Evolutionary conservation across 2,113 vertebrate genomes (phyloP).

Genomic region (Bufo gargarizans): DNA sequence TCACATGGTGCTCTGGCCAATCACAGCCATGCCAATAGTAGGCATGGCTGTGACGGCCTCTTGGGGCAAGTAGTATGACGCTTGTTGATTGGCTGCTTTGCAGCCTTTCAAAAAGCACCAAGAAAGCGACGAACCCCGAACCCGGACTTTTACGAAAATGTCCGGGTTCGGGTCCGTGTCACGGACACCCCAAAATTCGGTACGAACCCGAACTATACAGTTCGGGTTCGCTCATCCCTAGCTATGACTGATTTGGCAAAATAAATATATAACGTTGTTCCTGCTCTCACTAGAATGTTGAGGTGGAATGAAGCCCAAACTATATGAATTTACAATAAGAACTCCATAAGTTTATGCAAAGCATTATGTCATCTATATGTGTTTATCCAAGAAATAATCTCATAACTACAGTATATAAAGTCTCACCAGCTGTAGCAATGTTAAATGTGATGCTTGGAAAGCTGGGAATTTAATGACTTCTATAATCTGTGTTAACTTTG

Average conservation of each 20-base stretch:
- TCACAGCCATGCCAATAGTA: too few species aligned
- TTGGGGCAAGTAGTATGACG: too few species aligned
- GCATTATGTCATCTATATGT: slow-evolving; percentile 44
- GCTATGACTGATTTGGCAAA: slow-evolving; percentile 6
- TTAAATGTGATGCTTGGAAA: neutral
- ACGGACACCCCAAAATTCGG: too few species aligned
- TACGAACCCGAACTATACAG: too few species aligned
- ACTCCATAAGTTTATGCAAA: slow-evolving; percentile 45
- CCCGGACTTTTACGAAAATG: too few species aligned
- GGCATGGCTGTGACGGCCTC: too few species aligned
- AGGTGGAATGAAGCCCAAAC: slow-evolving; percentile 10
- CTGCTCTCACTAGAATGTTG: neutral
- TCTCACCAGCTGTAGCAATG: neutral
- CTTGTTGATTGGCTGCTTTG: too few species aligned
- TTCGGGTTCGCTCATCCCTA: too few species aligned
- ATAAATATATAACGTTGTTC: neutral
- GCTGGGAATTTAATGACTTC: neutral
- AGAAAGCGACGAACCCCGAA: too few species aligned
- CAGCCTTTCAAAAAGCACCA: too few species aligned
- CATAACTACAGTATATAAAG: neutral
- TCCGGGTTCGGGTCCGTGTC: too few species aligned
- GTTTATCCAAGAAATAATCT: slow-evolving; percentile 38
- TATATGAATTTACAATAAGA: slow-evolving; percentile 19
- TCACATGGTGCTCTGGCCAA: too few species aligned
- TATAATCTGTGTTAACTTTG: neutral